Percentiles rank a stretch among this genome's conserved stretches.
Conservation (phyloP, 2,888 invertebrate genomes). For the Tinea trinotella region DNA sequence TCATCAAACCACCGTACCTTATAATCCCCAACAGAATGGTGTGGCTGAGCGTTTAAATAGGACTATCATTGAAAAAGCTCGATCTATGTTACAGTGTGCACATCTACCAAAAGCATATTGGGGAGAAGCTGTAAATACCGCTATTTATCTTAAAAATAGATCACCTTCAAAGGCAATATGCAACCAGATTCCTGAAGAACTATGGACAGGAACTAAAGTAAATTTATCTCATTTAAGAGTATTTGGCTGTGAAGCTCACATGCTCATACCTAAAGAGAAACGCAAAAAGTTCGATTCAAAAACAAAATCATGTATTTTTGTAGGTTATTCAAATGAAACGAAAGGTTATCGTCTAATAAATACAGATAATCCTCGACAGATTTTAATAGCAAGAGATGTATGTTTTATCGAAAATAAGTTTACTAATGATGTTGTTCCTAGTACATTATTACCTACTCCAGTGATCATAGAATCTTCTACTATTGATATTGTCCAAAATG, state of each 20-base stretch:
- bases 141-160: conserved; percentile 16
- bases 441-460: too few species aligned
- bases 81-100: not conserved
- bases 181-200: conserved; percentile 19
- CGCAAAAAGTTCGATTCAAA: conserved; percentile 22
- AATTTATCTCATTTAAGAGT: conserved; percentile 21
- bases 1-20: not conserved
- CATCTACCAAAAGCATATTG: not conserved
- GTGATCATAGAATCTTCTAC: too few species aligned
- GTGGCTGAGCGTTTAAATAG: conserved; percentile 28
- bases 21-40: conserved; percentile 16
- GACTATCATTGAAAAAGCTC: conserved; percentile 27
- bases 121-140: not conserved
- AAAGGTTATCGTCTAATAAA: conserved; percentile 21
- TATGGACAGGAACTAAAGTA: conserved; percentile 21
- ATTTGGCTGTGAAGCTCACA: conserved; percentile 9
- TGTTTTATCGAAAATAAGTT: conserved; percentile 21
- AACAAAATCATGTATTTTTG: conserved; percentile 19
- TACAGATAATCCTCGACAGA: not conserved
- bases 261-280: conserved; percentile 21
- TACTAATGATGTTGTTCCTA: too few species aligned
- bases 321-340: conserved; percentile 21
- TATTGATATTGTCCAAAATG: too few species aligned
- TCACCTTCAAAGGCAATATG: conserved; percentile 19
- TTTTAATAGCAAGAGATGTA: conserved; percentile 21